phyloP scores from a whole-genome alignment of 2,797 vertebrate genomes.

The Ceryle rudis region DNA sequence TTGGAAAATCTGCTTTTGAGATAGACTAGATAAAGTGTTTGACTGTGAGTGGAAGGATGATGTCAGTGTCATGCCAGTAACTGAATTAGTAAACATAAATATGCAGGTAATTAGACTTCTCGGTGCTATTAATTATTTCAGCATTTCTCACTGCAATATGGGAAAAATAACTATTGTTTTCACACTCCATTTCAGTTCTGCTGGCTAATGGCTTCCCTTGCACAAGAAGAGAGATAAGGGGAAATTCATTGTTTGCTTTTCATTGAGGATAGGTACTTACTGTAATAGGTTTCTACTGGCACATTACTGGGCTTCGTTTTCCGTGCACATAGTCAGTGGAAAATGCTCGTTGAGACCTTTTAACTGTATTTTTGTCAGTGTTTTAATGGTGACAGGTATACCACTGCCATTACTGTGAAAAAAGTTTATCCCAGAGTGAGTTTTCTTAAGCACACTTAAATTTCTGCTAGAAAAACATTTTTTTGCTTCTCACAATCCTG shows the following conservation, averaged over 20 bases:
- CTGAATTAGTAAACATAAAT: neutral
- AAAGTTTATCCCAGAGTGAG: fast-evolving
- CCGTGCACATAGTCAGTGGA: neutral
- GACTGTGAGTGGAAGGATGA: neutral
- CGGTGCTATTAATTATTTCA: neutral
- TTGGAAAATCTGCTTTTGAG: neutral
- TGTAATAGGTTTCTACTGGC: neutral
- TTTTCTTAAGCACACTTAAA: neutral
- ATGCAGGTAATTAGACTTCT: neutral
- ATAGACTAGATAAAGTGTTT: neutral
- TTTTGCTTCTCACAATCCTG: neutral
- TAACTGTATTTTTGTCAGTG: neutral
- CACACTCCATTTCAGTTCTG: neutral
- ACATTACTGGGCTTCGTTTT: neutral
- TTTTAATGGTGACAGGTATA: neutral
- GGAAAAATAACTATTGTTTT: neutral
- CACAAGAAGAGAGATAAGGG: neutral
- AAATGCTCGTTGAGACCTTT: neutral
- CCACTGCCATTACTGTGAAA: neutral
- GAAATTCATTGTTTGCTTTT: neutral
- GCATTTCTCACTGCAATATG: neutral
- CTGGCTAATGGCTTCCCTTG: neutral
- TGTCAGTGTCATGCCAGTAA: neutral
- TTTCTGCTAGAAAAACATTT: neutral
- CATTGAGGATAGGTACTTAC: neutral